Evolutionary conservation across 2,797 vertebrate genomes (phyloP), one percentile per base, ranked within the genome.

Genomic region (Smutsia temminckii): DNA sequence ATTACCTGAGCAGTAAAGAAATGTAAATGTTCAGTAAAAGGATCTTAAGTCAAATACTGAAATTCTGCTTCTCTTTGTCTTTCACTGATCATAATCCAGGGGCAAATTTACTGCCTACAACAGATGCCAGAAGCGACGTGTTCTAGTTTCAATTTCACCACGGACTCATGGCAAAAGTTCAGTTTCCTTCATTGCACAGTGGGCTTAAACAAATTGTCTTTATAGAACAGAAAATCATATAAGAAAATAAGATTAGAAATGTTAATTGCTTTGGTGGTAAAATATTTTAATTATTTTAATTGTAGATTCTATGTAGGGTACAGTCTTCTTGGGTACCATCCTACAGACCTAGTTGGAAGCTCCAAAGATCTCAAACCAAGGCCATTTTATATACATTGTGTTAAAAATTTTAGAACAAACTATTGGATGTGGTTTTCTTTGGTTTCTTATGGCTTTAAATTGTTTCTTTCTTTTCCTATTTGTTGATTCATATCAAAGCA

Each of bases 81-180:
- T 55, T 13, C 20, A 16, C 11, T 55, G 2, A 51, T 5, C 2
- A 40, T 6, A 46, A 42, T 59, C 53, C 34, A 74, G 14, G 49
- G 13, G 16, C 12, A 87, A 27, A 5, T 53, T 55, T 25, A 27
- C 14, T n/a, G 37, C 42, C 29, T 29, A 4, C 21, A 42, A 49
- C 3, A 1, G 17, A n/a, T 5, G 25, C 5, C 5, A 34, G 20
- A 3, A 72, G 55, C n/a, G 29, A 32, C 0, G 0, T 46, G 8
- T 27, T 27, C 37, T 23, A 55, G 79, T 7, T 5, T 95, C 69
- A 3, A 32, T 53, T 71, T 89, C 10, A 49, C 42, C 11, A 13
- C 5, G 69, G 40, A 66, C 27, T 94, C 55, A 27, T 14, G 25
- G 25, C 25, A 34, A 21, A 85, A 75, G 53, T 71, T 85, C 18